phyloP scores from a whole-genome alignment of 2,888 invertebrate genomes.

The Heliothis peltigera region DNA sequence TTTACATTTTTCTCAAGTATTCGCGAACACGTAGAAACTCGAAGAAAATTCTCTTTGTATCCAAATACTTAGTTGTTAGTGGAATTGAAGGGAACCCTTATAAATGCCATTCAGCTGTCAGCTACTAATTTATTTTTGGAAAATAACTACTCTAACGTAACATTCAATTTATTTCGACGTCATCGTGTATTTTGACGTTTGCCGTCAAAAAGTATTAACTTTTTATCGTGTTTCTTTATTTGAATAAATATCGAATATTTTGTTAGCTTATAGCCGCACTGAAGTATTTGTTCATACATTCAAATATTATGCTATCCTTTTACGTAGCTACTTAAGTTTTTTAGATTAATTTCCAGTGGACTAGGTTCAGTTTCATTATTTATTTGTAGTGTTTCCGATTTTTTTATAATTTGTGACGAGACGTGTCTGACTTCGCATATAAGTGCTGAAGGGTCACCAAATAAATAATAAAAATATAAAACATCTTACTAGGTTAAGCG shows the following conservation, averaged over 20 bases:
- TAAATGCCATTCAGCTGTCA: slow-evolving; percentile 53
- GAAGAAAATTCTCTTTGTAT: slow-evolving; percentile 37
- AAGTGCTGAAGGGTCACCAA: no score
- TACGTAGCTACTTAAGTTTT: no score
- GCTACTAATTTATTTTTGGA: slow-evolving; percentile 40
- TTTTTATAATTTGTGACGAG: no score
- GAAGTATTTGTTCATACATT: neutral
- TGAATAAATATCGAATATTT: slow-evolving; percentile 16
- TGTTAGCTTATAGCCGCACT: no score
- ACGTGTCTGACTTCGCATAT: no score
- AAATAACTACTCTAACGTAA: slow-evolving; percentile 18
- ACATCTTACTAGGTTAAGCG: no score
- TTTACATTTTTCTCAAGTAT: slow-evolving; percentile 22
- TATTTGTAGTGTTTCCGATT: no score
- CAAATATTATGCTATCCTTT: no score
- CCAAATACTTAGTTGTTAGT: slow-evolving; percentile 28
- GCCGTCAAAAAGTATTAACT: slow-evolving; percentile 29
- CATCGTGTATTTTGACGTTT: slow-evolving; percentile 28
- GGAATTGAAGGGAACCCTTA: slow-evolving; percentile 40
- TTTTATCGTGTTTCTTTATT: slow-evolving; percentile 1
- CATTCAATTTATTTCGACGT: slow-evolving; percentile 40
- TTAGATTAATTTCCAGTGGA: no score
- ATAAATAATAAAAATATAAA: no score
- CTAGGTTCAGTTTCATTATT: no score
- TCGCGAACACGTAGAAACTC: slow-evolving; percentile 14